Conservation (phyloP, 64 coral and sea anemone genomes). For the Acropora tenuis region DNA sequence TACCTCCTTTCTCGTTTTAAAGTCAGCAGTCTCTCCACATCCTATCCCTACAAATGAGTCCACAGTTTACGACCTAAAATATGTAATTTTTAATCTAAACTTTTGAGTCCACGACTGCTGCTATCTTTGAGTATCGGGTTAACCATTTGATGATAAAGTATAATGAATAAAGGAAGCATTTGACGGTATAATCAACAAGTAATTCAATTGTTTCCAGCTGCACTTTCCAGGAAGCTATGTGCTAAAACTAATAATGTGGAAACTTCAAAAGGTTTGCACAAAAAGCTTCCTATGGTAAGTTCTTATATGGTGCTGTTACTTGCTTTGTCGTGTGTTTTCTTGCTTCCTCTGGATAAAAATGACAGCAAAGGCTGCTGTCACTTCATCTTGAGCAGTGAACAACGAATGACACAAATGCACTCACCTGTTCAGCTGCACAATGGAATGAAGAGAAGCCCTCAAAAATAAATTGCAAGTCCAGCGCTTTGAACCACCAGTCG, state of each 20-base stretch:
- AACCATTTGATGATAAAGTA: constrained; percentile 1
- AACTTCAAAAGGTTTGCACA: neutral
- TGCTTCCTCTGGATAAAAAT: constrained; percentile 5
- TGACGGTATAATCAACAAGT: neutral
- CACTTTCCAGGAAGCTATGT: neutral
- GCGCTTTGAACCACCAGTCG: neutral
- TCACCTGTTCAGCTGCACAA: neutral
- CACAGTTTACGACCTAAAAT: neutral
- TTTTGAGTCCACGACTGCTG: neutral
- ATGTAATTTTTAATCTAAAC: neutral
- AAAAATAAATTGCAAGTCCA: neutral
- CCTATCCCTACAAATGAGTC: neutral
- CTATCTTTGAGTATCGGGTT: neutral
- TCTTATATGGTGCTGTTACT: neutral
- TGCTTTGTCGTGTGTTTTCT: constrained; percentile 4
- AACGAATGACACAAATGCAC: neutral
- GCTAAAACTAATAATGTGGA: neutral
- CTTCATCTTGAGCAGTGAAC: neutral
- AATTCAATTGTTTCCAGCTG: neutral
- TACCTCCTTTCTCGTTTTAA: constrained; percentile 4
- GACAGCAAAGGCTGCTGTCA: neutral
- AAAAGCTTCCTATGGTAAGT: constrained; percentile 14
- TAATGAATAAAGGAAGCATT: neutral
- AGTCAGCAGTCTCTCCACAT: neutral
- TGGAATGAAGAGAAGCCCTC: neutral